Conservation (phyloP, 2,797 vertebrate species). For the Dendrocincla tyrannina region DNA sequence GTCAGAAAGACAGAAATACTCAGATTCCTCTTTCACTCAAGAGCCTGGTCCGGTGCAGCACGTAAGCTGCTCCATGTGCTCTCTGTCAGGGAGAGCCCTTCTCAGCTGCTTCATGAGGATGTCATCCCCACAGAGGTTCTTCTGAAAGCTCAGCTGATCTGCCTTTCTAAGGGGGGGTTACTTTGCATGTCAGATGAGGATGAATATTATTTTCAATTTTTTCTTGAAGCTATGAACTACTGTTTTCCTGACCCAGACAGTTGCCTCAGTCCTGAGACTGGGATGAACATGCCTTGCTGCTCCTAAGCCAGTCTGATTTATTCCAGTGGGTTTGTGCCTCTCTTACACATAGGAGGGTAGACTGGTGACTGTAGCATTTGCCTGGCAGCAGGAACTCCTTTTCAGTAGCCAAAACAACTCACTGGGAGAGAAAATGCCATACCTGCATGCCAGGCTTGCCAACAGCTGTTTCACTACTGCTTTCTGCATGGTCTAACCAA, state of each 20-base stretch:
- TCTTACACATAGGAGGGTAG: background rate
- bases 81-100: fast-evolving
- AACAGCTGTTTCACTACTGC: background rate
- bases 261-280: background rate
- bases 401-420: background rate
- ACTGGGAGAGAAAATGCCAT: background rate
- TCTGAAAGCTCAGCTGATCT: background rate
- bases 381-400: background rate
- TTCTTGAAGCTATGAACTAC: background rate
- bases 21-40: background rate
- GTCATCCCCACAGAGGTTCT: background rate
- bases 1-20: background rate
- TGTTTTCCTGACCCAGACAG: background rate
- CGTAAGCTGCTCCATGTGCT: background rate
- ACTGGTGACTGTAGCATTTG: background rate
- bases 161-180: background rate
- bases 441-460: background rate
- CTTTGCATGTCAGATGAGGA: background rate
- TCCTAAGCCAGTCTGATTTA: background rate
- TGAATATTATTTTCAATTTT: background rate
- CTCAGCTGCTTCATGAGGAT: background rate
- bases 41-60: background rate
- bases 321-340: background rate
- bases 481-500: background rate
- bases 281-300: background rate